Evolutionary conservation across 2,113 vertebrate genomes (phyloP).

Genomic region (Actinemys pallida): DNA sequence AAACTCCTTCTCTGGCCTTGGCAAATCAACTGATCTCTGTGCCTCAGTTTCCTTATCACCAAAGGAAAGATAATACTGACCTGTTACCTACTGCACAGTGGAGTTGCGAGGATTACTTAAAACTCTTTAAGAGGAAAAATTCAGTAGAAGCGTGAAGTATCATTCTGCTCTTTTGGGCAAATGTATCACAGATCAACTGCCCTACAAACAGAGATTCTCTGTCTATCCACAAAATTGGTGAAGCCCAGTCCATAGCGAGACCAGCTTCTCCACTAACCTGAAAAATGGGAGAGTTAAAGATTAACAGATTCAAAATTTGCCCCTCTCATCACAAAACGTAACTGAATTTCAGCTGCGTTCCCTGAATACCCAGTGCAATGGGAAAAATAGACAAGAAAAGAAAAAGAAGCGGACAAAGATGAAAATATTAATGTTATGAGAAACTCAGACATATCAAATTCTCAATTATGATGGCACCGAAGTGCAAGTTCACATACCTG

Average conservation of each 20-base stretch:
- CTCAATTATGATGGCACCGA: rapidly evolving
- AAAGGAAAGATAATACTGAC: not conserved
- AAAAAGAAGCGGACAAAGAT: not conserved
- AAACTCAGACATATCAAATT: not conserved
- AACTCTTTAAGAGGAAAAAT: not conserved
- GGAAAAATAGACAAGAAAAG: not conserved
- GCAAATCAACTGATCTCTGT: rapidly evolving
- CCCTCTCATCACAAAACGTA: not conserved
- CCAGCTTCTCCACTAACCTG: not conserved
- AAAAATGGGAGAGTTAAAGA: not conserved
- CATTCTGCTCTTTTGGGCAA: not conserved
- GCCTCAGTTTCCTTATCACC: not conserved
- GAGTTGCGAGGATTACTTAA: not conserved
- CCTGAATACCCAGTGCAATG: not conserved
- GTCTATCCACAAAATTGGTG: not conserved
- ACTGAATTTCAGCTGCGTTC: not conserved
- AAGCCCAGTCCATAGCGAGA: not conserved
- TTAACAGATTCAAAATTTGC: rapidly evolving
- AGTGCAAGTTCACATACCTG: rapidly evolving
- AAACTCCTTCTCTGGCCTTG: not conserved
- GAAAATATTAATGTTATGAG: not conserved
- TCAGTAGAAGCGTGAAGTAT: not conserved
- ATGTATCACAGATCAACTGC: not conserved
- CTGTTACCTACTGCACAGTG: not conserved
- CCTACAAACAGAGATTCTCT: not conserved